These are phyloP conservation scores for Perizoma affinitatum DNA, from an alignment of 2,888 invertebrate species.

Conservation along the genomic window DNA sequence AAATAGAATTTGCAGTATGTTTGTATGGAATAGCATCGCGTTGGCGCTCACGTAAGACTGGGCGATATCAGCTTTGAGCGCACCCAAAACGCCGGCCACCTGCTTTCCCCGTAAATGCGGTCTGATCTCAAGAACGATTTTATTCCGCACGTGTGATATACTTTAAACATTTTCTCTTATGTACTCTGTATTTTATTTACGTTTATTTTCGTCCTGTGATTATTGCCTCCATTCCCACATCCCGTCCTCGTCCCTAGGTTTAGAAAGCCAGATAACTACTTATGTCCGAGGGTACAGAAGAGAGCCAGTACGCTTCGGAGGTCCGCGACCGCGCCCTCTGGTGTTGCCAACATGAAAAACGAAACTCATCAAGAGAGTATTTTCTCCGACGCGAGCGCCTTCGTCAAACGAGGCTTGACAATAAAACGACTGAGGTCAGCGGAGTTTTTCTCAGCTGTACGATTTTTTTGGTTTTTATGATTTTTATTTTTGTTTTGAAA, in stretches of 20 bases:
- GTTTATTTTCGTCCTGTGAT: slow-evolving; percentile 35
- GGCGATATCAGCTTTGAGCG: too few relatives aligned
- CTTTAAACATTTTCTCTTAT: slow-evolving; percentile 37
- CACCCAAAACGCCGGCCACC: neutral
- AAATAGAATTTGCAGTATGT: too few relatives aligned
- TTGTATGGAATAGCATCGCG: too few relatives aligned
- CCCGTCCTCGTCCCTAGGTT: slow-evolving; percentile 71
- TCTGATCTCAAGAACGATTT: too few relatives aligned
- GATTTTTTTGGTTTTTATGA: slow-evolving; percentile 62
- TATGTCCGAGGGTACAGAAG: slow-evolving; percentile 68
- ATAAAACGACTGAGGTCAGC: slow-evolving; percentile 83
- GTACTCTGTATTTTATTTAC: slow-evolving; percentile 25
- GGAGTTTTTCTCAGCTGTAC: slow-evolving; percentile 76
- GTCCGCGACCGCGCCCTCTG: slow-evolving; percentile 74
- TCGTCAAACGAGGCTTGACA: slow-evolving; percentile 80
- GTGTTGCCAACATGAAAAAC: slow-evolving; percentile 67
- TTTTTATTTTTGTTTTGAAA: slow-evolving; percentile 44
- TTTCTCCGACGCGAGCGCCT: slow-evolving; percentile 79
- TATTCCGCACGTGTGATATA: slow-evolving; percentile 54
- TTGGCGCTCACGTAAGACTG: too few relatives aligned
- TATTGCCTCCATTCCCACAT: slow-evolving; percentile 54
- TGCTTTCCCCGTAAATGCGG: slow-evolving; percentile 10
- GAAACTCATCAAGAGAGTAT: slow-evolving; percentile 70
- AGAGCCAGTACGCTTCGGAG: slow-evolving; percentile 65
- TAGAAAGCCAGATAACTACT: slow-evolving; percentile 82